phyloP scores from a whole-genome alignment of 2,113 vertebrate genomes.

The Leptodactylus fuscus region DNA sequence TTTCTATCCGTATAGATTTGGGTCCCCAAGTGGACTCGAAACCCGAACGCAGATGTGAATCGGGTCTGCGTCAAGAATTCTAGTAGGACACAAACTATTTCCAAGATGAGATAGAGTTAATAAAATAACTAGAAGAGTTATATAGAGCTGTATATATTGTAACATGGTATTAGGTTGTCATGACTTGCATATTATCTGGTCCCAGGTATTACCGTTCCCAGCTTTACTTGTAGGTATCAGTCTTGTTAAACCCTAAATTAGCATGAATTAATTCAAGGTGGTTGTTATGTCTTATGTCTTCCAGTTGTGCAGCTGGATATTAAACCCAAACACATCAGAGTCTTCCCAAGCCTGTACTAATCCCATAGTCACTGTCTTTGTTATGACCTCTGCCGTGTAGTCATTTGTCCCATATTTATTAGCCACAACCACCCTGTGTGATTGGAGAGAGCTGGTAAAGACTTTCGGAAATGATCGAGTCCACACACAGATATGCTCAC shows the following conservation, averaged over 20 bases:
- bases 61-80: too few species aligned
- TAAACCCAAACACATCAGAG: conserved; percentile 39
- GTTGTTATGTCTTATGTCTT: conserved; percentile 27
- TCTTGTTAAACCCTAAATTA: conserved; percentile 25
- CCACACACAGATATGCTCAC: conserved; percentile 54
- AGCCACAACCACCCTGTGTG: conserved; percentile 31
- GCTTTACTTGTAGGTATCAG: not conserved
- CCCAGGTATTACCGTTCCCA: not conserved
- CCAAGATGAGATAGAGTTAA: too few species aligned
- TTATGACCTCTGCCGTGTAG: conserved; percentile 27
- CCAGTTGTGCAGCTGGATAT: conserved; percentile 19
- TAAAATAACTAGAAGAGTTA: not conserved
- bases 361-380: conserved; percentile 22
- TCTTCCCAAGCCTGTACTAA: conserved; percentile 28
- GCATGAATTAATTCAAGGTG: conserved; percentile 8
- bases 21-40: too few species aligned
- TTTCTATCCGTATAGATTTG: too few species aligned
- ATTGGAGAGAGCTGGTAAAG: conserved; percentile 38
- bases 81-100: too few species aligned
- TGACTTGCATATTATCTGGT: not conserved
- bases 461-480: conserved; percentile 55
- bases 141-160: not conserved
- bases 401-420: conserved; percentile 45
- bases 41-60: too few species aligned
- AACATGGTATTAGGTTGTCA: not conserved